Percentiles rank a stretch among this genome's conserved stretches.
Evolutionary conservation across 2,888 invertebrate genomes (phyloP).

Genomic region (Diabrotica balteata): DNA sequence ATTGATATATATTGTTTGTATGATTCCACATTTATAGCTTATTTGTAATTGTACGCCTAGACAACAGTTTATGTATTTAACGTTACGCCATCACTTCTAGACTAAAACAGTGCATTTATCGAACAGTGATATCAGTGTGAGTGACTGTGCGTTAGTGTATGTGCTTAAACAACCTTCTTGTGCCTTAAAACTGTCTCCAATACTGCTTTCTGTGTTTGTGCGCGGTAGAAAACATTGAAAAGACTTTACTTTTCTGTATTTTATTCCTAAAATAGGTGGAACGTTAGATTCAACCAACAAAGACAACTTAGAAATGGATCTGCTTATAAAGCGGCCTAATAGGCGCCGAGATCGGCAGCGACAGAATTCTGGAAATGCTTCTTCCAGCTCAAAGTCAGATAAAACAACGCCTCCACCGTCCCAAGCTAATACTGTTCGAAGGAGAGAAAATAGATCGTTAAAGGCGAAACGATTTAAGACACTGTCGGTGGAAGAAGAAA

Average conservation of each 20-base stretch:
- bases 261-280: conserved; percentile 32
- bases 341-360: conserved; percentile 28
- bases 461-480: conserved; percentile 38
- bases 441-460: conserved; percentile 38
- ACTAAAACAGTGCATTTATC: conserved; percentile 13
- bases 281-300: conserved; percentile 24
- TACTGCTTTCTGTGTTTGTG: conserved; percentile 36
- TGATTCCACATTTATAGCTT: conserved; percentile 10
- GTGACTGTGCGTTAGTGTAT: conserved; percentile 20
- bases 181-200: conserved; percentile 19
- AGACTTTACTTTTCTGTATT: conserved; percentile 17
- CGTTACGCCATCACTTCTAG: conserved; percentile 14
- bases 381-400: conserved; percentile 33
- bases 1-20: not conserved
- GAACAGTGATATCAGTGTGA: conserved; percentile 2
- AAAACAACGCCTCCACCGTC: conserved; percentile 24
- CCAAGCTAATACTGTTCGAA: conserved; percentile 29
- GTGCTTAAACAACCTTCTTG: conserved; percentile 18
- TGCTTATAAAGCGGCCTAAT: conserved; percentile 26
- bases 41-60: conserved; percentile 26
- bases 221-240: conserved; percentile 16
- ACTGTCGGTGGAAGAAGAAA: conserved; percentile 51
- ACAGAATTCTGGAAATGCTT: conserved; percentile 26
- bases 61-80: conserved; percentile 18
- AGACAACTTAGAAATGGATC: conserved; percentile 30